Conservation (phyloP, 1,140 invertebrate genomes). For the Lordiphosa clarofinis region DNA sequence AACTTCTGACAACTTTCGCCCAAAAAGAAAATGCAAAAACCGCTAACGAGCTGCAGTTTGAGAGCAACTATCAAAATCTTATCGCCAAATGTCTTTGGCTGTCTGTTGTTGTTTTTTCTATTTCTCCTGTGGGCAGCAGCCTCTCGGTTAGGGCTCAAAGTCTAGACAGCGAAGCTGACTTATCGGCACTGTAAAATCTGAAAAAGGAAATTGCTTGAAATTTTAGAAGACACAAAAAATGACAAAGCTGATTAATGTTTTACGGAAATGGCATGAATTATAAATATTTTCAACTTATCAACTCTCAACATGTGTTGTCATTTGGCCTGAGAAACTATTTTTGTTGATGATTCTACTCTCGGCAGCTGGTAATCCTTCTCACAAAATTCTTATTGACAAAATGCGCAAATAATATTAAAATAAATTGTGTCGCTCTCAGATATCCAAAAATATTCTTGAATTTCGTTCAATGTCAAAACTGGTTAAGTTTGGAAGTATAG, state of each 20-base stretch:
- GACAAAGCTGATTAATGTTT: constrained; percentile 48
- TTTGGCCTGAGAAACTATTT: constrained; percentile 23
- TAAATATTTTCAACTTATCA: constrained; percentile 21
- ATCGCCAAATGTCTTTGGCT: constrained; percentile 43
- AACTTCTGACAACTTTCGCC: constrained; percentile 54
- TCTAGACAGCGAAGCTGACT: constrained; percentile 53
- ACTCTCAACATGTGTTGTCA: constrained; percentile 47
- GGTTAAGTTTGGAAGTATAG: constrained; percentile 29
- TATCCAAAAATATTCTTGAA: constrained; percentile 44
- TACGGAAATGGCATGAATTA: constrained; percentile 58
- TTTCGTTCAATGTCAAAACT: constrained; percentile 58
- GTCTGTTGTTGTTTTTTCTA: constrained; percentile 28
- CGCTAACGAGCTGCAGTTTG: constrained; percentile 19
- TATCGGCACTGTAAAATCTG: constrained; percentile 55
- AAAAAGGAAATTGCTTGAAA: constrained; percentile 62
- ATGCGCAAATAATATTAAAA: constrained; percentile 25
- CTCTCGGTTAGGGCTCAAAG: constrained; percentile 13
- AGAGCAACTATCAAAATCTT: constrained; percentile 36
- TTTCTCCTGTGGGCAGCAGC: constrained; percentile 53
- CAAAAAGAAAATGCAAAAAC: constrained; percentile 28
- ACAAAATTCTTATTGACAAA: constrained; percentile 35
- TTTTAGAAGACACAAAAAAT: constrained; percentile 27
- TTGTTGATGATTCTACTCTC: constrained; percentile 24
- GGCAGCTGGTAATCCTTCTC: constrained; percentile 4
- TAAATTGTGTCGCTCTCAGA: constrained; percentile 45